Evolutionary conservation across 1,140 invertebrate genomes (phyloP), one percentile per base, ranked within the genome.

Genomic region (Panagrolaimus sp.): DNA sequence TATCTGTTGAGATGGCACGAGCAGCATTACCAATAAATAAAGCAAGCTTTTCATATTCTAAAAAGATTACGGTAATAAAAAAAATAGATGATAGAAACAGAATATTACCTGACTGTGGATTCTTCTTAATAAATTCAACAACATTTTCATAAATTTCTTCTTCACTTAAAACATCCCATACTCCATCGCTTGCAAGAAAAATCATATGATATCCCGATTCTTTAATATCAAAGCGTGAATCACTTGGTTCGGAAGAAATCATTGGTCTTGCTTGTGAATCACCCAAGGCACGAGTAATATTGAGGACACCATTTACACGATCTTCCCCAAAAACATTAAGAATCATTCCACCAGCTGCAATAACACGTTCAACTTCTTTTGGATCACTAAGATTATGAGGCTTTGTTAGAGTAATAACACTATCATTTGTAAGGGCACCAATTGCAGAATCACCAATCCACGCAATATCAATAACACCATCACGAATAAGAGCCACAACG

Each of bases 251-350:
- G 1, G 69, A 43, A 11, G 25, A 44, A 1, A 71, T 51, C 51
- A 71, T 71, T 20, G 68, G 68, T 25, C 73, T 72, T 9, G 47
- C 70, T 9, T 42, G 20, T 13, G 44, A 13, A 11, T 71, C 70
- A 11, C 70, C 70, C 14, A 71, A 20, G n/a, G 70, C 53, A 25
- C 70, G 51, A 8, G 70, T 63, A n/a, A 71, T 72, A 46, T 71
- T 71, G 11, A 71, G 46, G 13, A 71, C 51, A 42, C 69, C 69
- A 46, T 72, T 72, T 9, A 71, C 70, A 9, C 70, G 68, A 1
- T 71, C 16, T 48, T 70, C 68, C 1, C 68, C 68, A 45, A 14
- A 16, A 8, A 71, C 47, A n/a, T 61, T 61, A 13, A 72, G 11
- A 38, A 71, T 64, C 14, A 66, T 38, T 13, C 70, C 70, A 23